A percentile compares a stretch with the other conserved stretches of the same genome.
Conservation (phyloP, 2,113 vertebrate species). For the Shinisaurus crocodilurus region DNA sequence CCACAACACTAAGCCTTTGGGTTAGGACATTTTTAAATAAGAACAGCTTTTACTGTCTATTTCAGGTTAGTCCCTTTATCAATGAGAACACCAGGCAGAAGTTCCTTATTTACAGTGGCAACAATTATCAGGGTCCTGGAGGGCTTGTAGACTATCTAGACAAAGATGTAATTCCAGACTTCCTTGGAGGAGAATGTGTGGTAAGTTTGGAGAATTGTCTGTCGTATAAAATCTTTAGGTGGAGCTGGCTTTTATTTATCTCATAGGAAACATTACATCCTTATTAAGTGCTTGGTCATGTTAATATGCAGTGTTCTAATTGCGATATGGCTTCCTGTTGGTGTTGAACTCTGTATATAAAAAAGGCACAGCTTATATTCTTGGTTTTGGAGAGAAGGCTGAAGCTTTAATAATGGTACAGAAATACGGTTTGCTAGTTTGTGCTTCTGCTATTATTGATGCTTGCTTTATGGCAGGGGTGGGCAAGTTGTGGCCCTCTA, state of each 20-base stretch:
- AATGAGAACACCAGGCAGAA: slow-evolving; percentile 87
- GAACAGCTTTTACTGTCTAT: not conserved
- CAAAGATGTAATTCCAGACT: slow-evolving; percentile 84
- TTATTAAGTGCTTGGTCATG: not conserved
- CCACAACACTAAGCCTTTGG: not conserved
- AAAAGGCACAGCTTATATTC: too few species aligned
- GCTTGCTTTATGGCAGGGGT: not conserved
- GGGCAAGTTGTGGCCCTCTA: too few species aligned
- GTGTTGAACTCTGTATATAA: not conserved
- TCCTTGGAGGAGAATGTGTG: slow-evolving; percentile 86
- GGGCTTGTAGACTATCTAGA: slow-evolving; percentile 86
- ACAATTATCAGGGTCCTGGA: slow-evolving; percentile 84
- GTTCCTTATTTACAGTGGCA: slow-evolving; percentile 87
- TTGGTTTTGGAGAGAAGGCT: not conserved
- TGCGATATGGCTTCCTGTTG: not conserved
- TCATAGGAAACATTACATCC: not conserved
- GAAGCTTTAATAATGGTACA: not conserved
- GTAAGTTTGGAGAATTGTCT: slow-evolving; percentile 65
- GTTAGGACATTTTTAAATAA: not conserved
- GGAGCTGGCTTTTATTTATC: not conserved
- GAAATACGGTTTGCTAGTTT: not conserved
- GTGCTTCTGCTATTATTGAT: not conserved
- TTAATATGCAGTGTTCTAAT: not conserved
- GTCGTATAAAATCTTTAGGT: not conserved
- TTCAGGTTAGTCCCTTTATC: slow-evolving; percentile 87